Percentiles rank a stretch among this genome's conserved stretches.
phyloP scores from a whole-genome alignment of 2,797 vertebrate species.

The Etheostoma nigrum region DNA sequence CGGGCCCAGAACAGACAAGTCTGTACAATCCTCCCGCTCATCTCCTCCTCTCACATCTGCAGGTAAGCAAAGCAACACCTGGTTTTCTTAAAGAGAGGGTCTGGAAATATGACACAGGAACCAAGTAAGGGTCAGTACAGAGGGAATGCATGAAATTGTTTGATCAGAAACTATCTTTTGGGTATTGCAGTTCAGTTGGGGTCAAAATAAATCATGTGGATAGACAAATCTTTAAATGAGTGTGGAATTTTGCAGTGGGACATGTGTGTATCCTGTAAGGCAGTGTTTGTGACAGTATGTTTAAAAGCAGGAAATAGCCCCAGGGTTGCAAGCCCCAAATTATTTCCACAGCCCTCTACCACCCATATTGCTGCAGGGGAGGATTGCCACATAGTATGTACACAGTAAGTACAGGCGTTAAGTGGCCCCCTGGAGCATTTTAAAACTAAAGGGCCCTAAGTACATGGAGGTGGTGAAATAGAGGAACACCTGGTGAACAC shows the following conservation, averaged over 20 bases:
- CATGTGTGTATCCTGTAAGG: neutral
- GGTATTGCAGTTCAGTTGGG: neutral
- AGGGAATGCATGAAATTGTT: neutral
- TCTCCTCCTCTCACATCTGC: constrained; percentile 86
- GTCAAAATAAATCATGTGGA: neutral
- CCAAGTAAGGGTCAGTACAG: neutral
- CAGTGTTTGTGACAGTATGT: constrained; percentile 19
- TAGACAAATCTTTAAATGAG: neutral
- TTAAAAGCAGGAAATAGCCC: constrained; percentile 72
- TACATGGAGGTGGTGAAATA: constrained; percentile 37
- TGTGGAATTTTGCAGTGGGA: neutral
- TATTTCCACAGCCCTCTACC: constrained; percentile 34
- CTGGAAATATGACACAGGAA: constrained; percentile 3
- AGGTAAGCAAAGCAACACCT: constrained; percentile 84
- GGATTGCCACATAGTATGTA: constrained; percentile 38
- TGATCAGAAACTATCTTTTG: too few species aligned
- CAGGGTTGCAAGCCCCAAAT: constrained; percentile 35
- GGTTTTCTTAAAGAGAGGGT: constrained; percentile 31
- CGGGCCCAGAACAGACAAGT: constrained; percentile 79
- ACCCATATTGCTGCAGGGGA: constrained; percentile 29
- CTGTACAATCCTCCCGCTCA: constrained; percentile 80
- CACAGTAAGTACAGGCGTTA: constrained; percentile 52
- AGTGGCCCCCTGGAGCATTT: constrained; percentile 61
- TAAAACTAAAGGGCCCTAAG: constrained; percentile 41
- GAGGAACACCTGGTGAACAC: constrained; percentile 68